phyloP scores from a whole-genome alignment of 2,113 vertebrate genomes.

The Campylomormyrus tamandua region DNA sequence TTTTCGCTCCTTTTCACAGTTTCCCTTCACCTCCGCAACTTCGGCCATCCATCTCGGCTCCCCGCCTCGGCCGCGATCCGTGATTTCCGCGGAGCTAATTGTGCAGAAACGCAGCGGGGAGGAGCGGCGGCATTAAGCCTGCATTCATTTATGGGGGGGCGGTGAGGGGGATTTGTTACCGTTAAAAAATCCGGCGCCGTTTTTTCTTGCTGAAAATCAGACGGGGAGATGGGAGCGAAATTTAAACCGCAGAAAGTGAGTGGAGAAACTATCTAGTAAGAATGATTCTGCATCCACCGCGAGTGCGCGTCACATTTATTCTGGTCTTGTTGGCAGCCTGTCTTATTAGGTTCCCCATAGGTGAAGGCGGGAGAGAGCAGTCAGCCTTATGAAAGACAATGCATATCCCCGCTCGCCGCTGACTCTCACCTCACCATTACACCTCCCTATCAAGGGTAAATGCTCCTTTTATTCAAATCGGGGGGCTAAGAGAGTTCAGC shows the following conservation, averaged over 20 bases:
- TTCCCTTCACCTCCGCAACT: constrained; percentile 48
- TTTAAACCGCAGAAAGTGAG: constrained; percentile 18
- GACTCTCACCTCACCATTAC: constrained; percentile 20
- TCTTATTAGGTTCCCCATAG: constrained; percentile 31
- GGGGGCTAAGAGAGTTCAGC: constrained; percentile 24
- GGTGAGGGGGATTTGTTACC: constrained; percentile 26
- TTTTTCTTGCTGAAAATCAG: constrained; percentile 30
- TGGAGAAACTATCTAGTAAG: constrained; percentile 15
- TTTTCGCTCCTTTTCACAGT: constrained; percentile 30
- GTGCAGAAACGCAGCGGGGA: constrained; percentile 45
- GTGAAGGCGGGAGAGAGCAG: constrained; percentile 11
- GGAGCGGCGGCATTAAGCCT: constrained; percentile 39
- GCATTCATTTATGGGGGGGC: constrained; percentile 31
- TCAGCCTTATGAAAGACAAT: constrained; percentile 21
- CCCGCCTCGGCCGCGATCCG: constrained; percentile 39
- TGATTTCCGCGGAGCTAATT: constrained; percentile 51
- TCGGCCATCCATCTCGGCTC: constrained; percentile 50
- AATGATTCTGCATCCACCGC: constrained; percentile 24
- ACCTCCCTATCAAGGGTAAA: constrained; percentile 21
- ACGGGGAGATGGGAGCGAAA: constrained; percentile 24
- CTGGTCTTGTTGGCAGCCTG: constrained; percentile 30
- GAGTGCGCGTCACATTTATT: constrained; percentile 29
- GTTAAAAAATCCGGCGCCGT: constrained; percentile 28
- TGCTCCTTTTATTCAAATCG: constrained; percentile 18
- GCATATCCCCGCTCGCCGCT: constrained; percentile 21